Evolutionary conservation across 2,113 vertebrate genomes (phyloP).

Genomic region (Ramphastos sulfuratus): DNA sequence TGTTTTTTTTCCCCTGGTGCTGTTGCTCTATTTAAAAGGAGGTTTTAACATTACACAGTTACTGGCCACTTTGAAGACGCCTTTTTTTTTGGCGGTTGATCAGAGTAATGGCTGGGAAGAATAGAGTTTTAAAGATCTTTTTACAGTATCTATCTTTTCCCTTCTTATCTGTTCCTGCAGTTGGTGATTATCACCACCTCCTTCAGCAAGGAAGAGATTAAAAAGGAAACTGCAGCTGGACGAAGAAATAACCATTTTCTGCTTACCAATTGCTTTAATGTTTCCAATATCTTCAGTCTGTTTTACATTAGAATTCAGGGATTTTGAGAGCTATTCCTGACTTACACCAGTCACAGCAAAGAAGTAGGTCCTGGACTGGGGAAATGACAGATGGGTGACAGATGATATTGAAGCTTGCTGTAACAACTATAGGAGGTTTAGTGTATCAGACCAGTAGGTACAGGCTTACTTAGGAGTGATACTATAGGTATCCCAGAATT

Average conservation of each 20-base stretch:
- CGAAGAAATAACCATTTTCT: neutral
- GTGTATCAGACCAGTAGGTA: neutral
- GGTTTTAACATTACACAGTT: neutral
- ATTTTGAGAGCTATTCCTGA: neutral
- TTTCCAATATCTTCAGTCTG: neutral
- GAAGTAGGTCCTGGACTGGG: neutral
- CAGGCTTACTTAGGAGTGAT: neutral
- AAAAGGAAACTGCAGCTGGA: neutral
- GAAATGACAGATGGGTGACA: conserved; percentile 37
- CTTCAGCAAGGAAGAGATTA: neutral
- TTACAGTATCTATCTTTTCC: neutral
- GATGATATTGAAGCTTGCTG: conserved; percentile 21
- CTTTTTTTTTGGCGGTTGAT: neutral
- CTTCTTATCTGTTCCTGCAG: conserved; percentile 40
- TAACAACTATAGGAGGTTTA: neutral
- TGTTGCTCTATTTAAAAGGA: neutral
- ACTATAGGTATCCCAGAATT: neutral
- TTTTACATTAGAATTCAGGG: neutral
- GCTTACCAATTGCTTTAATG: neutral
- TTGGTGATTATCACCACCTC: conserved; percentile 6
- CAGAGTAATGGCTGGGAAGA: neutral
- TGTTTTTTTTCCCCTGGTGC: neutral
- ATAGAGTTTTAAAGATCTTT: neutral
- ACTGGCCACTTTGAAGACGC: neutral
- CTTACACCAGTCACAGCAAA: neutral